These are phyloP conservation scores for Nemoura dubitans DNA, from an alignment of 2,888 invertebrate species.

Conservation along the genomic window DNA sequence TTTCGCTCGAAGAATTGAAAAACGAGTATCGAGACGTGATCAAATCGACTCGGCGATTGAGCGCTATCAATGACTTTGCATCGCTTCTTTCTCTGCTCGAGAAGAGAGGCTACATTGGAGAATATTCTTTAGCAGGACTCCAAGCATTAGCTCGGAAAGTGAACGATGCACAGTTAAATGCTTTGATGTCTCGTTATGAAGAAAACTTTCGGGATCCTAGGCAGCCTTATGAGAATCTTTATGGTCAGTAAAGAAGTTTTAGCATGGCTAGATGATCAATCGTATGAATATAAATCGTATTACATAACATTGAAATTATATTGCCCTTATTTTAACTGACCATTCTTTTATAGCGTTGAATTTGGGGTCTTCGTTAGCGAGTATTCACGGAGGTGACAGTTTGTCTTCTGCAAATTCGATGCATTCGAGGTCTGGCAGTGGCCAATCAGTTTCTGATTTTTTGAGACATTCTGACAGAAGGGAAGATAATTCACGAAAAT, in stretches of 20 bases:
- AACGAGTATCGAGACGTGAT: conserved; percentile 35
- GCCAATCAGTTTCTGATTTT: background rate
- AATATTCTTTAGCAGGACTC: conserved; percentile 28
- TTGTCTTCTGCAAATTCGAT: background rate
- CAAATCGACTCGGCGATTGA: conserved; percentile 44
- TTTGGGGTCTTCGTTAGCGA: background rate
- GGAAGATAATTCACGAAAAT: background rate
- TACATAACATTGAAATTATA: no score
- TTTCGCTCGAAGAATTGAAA: conserved; percentile 15
- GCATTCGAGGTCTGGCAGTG: background rate
- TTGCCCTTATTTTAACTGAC: no score
- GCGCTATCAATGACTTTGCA: conserved; percentile 30
- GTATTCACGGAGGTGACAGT: background rate
- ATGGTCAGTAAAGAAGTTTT: background rate
- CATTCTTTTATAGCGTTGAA: conserved; percentile 25
- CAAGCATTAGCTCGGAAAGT: background rate
- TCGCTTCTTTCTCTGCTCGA: conserved; percentile 39
- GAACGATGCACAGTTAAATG: conserved; percentile 26
- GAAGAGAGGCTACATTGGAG: conserved; percentile 40
- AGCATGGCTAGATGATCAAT: background rate
- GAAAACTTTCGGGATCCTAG: background rate
- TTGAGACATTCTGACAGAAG: background rate
- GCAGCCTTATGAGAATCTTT: background rate
- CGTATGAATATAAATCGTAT: no score
- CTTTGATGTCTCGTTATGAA: conserved; percentile 14